Conservation (phyloP, 2,113 vertebrate species). For the Zingel zingel region DNA sequence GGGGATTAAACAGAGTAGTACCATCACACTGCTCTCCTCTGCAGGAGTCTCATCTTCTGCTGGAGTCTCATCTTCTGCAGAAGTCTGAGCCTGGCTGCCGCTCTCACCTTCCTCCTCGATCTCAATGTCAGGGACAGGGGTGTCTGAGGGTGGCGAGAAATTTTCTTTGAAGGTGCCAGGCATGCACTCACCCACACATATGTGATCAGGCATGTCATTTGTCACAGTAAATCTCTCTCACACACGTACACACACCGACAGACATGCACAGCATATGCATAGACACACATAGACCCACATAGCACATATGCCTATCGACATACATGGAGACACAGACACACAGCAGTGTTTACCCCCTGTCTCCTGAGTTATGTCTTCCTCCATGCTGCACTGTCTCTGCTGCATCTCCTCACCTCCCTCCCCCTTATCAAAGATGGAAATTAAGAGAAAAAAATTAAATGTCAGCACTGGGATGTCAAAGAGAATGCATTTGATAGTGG, state of each 20-base stretch:
- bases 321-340: slow-evolving; percentile 34
- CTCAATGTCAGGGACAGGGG: slow-evolving; percentile 46
- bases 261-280: slow-evolving; percentile 34
- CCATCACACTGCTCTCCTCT: slow-evolving; percentile 66
- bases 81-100: neutral
- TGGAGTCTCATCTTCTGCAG: neutral
- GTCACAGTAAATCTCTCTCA: slow-evolving; percentile 24
- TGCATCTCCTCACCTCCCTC: slow-evolving; percentile 87
- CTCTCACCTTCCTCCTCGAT: slow-evolving; percentile 67
- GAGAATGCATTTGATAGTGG: neutral
- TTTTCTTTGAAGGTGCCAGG: slow-evolving; percentile 14
- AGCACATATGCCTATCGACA: slow-evolving; percentile 18
- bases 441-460: slow-evolving; percentile 19
- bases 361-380: slow-evolving; percentile 74
- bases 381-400: slow-evolving; percentile 80
- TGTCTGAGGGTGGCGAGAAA: slow-evolving; percentile 57
- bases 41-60: slow-evolving; percentile 40
- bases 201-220: neutral
- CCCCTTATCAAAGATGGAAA: slow-evolving; percentile 78
- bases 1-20: slow-evolving; percentile 13
- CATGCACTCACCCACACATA: neutral
- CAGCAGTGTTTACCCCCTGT: slow-evolving; percentile 69
- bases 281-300: slow-evolving; percentile 39
- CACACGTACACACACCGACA: neutral
- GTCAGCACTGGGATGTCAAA: slow-evolving; percentile 34